Base-by-base conservation (phyloP, 2,797 vertebrate species). In the Neomorphus geoffroyi region DNA sequence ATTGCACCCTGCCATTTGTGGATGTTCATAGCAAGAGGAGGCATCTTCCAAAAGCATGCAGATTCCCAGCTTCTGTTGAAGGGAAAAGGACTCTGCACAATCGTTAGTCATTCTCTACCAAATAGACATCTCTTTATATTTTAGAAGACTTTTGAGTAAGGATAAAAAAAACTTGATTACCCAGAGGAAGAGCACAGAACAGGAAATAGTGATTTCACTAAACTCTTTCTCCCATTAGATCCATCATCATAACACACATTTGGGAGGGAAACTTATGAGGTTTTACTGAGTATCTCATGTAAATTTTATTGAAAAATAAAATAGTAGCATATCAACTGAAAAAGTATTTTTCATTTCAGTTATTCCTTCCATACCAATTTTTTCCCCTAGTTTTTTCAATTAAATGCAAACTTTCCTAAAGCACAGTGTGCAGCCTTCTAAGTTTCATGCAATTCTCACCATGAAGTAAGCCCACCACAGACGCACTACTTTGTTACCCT, bases 261-360 rank as follows among this genome's bases (percentile, higher is more conserved):
- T 10, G 23, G 82, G 58, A 19, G 17, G 51, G 88, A 86, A 84
- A 61, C 15, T 61, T 60, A 43, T 35, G 41, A 80, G 26, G 10
- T 74, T 88, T 88, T 74, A 83, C 48, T 56, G 23, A 71, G 21
- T 82, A 72, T 41, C 50, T 74, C 27, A 46, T 72, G 48, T 28
- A 91, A 92, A 77, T 16, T 28, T 67, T 82, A 91, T 6, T 74
- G 46, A 82, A 85, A 96, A 88, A 46, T 60, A 60, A 81, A 88
- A 74, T 56, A 50, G 19, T 30, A 84, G 13, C 21, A 92, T 81
- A 80, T 71, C 54, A 91, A 65, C 35, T 51, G 51, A 93, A 66
- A 64, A 26, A 64, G 17, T 14, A 74, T 85, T 18, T 72, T 92
- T 83, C 18, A 67, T 75, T 89, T 66, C 57, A 37, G 15, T 72